phyloP scores from a whole-genome alignment of 1,140 invertebrate species.

The Diorhabda carinulata region DNA sequence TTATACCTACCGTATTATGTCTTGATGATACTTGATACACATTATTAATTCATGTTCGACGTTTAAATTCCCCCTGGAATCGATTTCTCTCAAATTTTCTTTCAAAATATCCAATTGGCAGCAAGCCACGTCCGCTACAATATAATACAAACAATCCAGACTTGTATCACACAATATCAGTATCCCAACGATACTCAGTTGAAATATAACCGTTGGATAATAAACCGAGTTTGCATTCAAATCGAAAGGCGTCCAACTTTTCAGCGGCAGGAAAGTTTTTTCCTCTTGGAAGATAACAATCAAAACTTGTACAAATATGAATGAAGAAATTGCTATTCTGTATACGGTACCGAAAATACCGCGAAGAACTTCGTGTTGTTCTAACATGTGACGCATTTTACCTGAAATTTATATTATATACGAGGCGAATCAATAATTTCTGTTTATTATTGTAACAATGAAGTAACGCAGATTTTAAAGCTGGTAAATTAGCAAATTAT shows the following conservation, averaged over 20 bases:
- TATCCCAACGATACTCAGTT: background rate
- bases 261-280: background rate
- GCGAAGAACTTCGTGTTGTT: background rate
- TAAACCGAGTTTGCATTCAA: background rate
- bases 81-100: slow-evolving; percentile 3
- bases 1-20: slow-evolving; percentile 4
- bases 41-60: background rate
- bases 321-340: background rate
- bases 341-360: background rate
- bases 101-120: slow-evolving; percentile 3
- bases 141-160: background rate
- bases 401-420: background rate
- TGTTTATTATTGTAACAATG: too few species aligned
- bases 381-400: background rate
- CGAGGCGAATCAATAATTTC: too few species aligned
- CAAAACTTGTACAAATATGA: background rate
- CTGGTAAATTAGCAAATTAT: too few species aligned
- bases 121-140: slow-evolving; percentile 1
- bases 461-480: too few species aligned
- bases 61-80: background rate
- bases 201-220: background rate
- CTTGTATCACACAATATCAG: background rate
- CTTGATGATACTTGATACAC: background rate
- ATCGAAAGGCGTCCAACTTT: slow-evolving; percentile 4
- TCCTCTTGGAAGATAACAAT: background rate